Evolutionary conservation across 2,113 vertebrate genomes (phyloP).

Genomic region (Dinomys branickii): DNA sequence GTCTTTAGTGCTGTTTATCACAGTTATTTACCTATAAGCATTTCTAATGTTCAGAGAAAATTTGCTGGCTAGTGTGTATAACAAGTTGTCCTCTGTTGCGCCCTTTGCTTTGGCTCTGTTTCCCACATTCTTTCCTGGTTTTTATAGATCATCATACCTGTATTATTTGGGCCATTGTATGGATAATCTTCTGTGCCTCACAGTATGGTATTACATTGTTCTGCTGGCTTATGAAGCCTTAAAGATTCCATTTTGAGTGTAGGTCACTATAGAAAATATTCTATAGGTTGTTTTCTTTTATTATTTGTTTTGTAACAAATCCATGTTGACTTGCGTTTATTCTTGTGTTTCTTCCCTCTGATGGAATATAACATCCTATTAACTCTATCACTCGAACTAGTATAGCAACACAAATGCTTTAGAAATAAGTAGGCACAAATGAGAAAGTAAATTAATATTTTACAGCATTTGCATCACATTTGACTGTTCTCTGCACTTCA

Average conservation of each 20-base stretch:
- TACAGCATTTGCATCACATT: constrained; percentile 72
- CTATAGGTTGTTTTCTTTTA: background rate
- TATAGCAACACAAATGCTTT: constrained; percentile 34
- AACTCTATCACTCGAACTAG: background rate
- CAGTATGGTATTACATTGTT: background rate
- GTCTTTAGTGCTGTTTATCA: constrained; percentile 21
- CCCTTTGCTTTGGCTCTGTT: background rate
- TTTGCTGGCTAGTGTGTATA: background rate
- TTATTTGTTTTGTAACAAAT: background rate
- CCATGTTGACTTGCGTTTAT: background rate
- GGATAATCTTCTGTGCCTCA: background rate
- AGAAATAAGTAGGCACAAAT: constrained; percentile 36
- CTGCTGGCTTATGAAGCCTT: constrained; percentile 44
- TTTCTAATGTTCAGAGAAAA: constrained; percentile 6
- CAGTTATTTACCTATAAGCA: background rate
- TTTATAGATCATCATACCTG: background rate
- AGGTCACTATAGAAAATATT: background rate
- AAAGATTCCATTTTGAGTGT: background rate
- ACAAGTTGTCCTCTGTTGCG: background rate
- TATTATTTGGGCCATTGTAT: background rate
- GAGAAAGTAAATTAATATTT: constrained; percentile 75
- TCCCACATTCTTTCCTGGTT: background rate
- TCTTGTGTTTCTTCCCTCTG: constrained; percentile 22
- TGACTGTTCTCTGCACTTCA: constrained; percentile 70
- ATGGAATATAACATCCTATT: background rate